Percentiles rank a stretch among this genome's conserved stretches.
Conservation (phyloP, 37 sponge, comb jelly and placozoan genomes). For the Halichondria panicea region DNA sequence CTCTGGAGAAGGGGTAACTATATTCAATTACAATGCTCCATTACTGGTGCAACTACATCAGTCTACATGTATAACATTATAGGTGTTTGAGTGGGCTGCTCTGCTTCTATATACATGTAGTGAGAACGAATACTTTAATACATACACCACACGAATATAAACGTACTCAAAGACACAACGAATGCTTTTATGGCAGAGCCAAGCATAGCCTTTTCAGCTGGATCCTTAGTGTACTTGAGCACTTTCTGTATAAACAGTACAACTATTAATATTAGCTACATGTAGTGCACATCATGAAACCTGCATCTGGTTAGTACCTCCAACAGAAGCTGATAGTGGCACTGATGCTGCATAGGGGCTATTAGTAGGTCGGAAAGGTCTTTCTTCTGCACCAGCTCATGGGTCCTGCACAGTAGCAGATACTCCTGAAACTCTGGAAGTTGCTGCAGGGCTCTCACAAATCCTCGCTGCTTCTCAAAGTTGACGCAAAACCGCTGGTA, state of each 20-base stretch:
- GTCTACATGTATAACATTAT: not conserved
- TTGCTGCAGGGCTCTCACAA: slow-evolving; percentile 26
- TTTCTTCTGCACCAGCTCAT: slow-evolving; percentile 23
- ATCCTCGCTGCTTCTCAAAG: slow-evolving; percentile 51
- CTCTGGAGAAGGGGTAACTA: slow-evolving; percentile 11
- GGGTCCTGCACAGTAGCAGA: slow-evolving; percentile 22
- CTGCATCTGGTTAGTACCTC: slow-evolving; percentile 14
- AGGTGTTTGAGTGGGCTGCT: not conserved
- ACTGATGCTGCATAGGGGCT: slow-evolving; percentile 62
- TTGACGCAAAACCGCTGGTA: slow-evolving; percentile 63
- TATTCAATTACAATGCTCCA: not conserved
- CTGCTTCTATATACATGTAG: too few species aligned
- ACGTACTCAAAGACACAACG: slow-evolving; percentile 54
- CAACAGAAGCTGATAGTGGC: slow-evolving; percentile 50
- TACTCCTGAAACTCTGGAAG: slow-evolving; percentile 35
- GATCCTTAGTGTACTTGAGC: slow-evolving; percentile 35
- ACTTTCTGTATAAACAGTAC: slow-evolving; percentile 26
- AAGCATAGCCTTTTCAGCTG: slow-evolving; percentile 29
- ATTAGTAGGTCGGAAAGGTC: slow-evolving; percentile 40
- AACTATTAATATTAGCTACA: not conserved
- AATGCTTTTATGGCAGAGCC: slow-evolving; percentile 52
- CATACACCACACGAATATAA: too few species aligned
- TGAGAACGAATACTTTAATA: too few species aligned
- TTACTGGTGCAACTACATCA: not conserved
- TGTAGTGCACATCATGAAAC: not conserved